Conservation (phyloP, 1,140 invertebrate genomes). For the Drosophila simulans region DNA sequence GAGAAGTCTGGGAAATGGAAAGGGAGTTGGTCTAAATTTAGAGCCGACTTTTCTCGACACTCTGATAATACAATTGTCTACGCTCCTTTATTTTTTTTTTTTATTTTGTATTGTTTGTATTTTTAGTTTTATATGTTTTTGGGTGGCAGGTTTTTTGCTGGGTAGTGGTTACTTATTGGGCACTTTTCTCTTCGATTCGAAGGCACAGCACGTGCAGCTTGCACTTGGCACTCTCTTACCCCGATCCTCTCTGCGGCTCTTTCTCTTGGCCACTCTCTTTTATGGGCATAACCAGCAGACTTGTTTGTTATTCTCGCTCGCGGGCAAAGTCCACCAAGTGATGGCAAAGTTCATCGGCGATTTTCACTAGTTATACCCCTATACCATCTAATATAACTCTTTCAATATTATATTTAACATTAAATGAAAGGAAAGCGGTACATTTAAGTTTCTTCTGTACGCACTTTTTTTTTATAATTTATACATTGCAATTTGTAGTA, state of each 20-base stretch:
- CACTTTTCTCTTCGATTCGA: not conserved
- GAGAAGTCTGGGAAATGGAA: constrained; percentile 6
- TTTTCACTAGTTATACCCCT: not conserved
- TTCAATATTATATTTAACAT: not conserved
- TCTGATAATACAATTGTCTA: constrained; percentile 29
- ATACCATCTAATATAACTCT: too few species aligned
- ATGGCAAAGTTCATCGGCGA: constrained; percentile 26
- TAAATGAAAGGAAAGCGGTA: too few species aligned
- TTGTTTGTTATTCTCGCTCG: constrained; percentile 33
- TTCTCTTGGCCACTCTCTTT: constrained; percentile 29
- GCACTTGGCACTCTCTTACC: constrained; percentile 11
- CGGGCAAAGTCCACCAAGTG: constrained; percentile 33
- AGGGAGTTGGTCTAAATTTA: constrained; percentile 43
- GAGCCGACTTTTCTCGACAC: constrained; percentile 47
- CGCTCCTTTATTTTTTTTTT: not conserved
- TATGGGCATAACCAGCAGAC: constrained; percentile 31
- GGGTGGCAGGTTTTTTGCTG: not conserved
- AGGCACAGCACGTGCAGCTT: constrained; percentile 44
- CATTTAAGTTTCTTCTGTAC: too few species aligned
- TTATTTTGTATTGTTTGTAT: not conserved
- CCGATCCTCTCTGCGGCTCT: constrained; percentile 9
- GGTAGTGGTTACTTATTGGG: not conserved
- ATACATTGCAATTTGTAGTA: too few species aligned
- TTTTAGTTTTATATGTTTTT: constrained; percentile 11
- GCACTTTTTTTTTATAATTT: too few species aligned